Conservation (phyloP, 2,888 invertebrate genomes). For the Mantis religiosa region DNA sequence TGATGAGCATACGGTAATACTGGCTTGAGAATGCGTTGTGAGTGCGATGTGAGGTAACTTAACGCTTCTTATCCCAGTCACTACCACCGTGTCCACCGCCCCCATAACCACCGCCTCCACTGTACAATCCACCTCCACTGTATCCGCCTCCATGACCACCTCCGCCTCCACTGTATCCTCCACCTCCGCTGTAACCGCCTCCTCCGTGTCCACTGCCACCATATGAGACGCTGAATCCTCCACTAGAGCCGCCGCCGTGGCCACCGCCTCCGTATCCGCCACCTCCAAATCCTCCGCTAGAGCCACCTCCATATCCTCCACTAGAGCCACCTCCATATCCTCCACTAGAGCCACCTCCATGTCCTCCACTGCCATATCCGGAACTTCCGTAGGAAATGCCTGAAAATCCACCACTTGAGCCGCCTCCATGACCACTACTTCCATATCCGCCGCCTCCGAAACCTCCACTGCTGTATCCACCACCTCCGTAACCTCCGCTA, state of each 20-base stretch:
- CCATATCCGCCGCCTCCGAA: slow-evolving; percentile 18
- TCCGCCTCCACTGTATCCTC: slow-evolving; percentile 31
- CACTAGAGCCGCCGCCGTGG: neutral
- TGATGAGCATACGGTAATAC: neutral
- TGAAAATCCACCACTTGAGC: slow-evolving; percentile 15
- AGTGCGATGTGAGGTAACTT: neutral
- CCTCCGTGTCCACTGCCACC: neutral
- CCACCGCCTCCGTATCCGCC: slow-evolving; percentile 32
- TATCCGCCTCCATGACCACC: slow-evolving; percentile 21
- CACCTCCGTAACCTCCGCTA: slow-evolving; percentile 40
- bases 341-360: slow-evolving; percentile 19
- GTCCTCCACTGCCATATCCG: slow-evolving; percentile 37
- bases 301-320: slow-evolving; percentile 30
- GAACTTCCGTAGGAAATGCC: slow-evolving; percentile 32
- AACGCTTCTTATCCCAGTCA: slow-evolving; percentile 18
- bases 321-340: slow-evolving; percentile 34
- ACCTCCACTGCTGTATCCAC: slow-evolving; percentile 18
- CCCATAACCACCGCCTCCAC: slow-evolving; percentile 14
- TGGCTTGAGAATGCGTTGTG: neutral
- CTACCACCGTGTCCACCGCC: slow-evolving; percentile 28
- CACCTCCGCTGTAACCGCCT: slow-evolving; percentile 34
- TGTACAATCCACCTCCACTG: slow-evolving; percentile 20
- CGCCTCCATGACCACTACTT: slow-evolving; percentile 21
- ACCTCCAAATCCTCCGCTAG: slow-evolving; percentile 19
- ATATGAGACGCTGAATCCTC: neutral